These are phyloP conservation scores for Cybosia mesomella DNA, from an alignment of 2,888 invertebrate genomes.

Conservation along the genomic window DNA sequence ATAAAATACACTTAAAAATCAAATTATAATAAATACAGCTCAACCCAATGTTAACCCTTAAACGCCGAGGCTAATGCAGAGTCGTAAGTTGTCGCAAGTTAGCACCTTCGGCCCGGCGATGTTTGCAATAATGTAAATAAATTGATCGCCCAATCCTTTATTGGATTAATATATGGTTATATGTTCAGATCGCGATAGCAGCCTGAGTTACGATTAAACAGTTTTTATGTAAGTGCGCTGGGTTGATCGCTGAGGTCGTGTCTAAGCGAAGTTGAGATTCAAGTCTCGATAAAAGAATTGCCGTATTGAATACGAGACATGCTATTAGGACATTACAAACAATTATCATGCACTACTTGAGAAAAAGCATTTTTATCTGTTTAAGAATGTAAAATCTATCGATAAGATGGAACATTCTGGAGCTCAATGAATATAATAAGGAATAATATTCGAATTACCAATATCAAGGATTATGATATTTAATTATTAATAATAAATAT, in stretches of 20 bases:
- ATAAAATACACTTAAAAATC: conserved; percentile 25
- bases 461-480: too few relatives aligned
- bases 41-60: conserved; percentile 43
- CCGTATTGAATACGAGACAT: background rate
- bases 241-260: conserved; percentile 76
- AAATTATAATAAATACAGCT: conserved; percentile 45
- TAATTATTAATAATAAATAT: too few relatives aligned
- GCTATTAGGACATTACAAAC: background rate
- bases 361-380: too few relatives aligned
- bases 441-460: too few relatives aligned
- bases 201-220: conserved; percentile 81
- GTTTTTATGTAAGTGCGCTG: conserved; percentile 83
- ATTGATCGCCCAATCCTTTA: conserved; percentile 77
- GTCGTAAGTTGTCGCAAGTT: conserved; percentile 64
- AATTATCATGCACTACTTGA: background rate
- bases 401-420: too few relatives aligned
- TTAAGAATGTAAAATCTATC: too few relatives aligned
- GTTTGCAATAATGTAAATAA: conserved; percentile 75
- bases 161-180: conserved; percentile 81
- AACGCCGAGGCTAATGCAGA: conserved; percentile 61
- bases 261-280: conserved; percentile 20
- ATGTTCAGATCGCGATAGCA: conserved; percentile 77
- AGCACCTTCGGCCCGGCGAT: conserved; percentile 59
- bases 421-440: too few relatives aligned
- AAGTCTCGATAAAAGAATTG: background rate